Evolutionary conservation across 2,797 vertebrate genomes (phyloP).

Genomic region (Parotocinclus haroldoi): DNA sequence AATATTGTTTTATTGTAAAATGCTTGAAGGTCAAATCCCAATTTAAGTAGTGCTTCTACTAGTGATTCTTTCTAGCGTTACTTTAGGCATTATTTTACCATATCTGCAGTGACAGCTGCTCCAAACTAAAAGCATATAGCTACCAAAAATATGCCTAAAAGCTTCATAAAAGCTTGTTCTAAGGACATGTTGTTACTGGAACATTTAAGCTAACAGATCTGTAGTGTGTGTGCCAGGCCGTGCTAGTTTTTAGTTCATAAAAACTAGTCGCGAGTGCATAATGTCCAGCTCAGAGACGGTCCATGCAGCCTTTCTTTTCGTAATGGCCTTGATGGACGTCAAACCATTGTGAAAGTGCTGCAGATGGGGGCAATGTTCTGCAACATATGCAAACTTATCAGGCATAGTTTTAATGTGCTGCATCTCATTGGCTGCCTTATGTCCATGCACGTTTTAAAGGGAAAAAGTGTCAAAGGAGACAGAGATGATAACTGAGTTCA

Average conservation of each 20-base stretch:
- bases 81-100: not conserved
- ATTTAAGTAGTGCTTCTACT: not conserved
- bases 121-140: not conserved
- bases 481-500: conserved; percentile 42
- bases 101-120: too few relatives aligned
- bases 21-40: conserved; percentile 24
- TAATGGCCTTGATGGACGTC: conserved; percentile 40
- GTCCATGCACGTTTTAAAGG: conserved; percentile 61
- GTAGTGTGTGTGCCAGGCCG: conserved; percentile 27
- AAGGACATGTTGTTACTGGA: conserved; percentile 29
- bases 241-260: conserved; percentile 48
- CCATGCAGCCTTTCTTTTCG: conserved; percentile 42
- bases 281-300: conserved; percentile 32
- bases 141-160: too few relatives aligned
- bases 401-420: conserved; percentile 70
- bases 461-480: conserved; percentile 59
- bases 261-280: conserved; percentile 42
- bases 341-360: conserved; percentile 49
- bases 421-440: conserved; percentile 75
- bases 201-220: conserved; percentile 27
- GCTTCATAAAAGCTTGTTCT: not conserved
- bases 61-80: conserved; percentile 5
- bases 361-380: conserved; percentile 65
- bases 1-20: conserved; percentile 24
- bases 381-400: conserved; percentile 69